Evolutionary conservation across 2,888 invertebrate species (phyloP), one percentile per base, ranked within the genome.

Genomic region (Exephanes ischioxanthus): DNA sequence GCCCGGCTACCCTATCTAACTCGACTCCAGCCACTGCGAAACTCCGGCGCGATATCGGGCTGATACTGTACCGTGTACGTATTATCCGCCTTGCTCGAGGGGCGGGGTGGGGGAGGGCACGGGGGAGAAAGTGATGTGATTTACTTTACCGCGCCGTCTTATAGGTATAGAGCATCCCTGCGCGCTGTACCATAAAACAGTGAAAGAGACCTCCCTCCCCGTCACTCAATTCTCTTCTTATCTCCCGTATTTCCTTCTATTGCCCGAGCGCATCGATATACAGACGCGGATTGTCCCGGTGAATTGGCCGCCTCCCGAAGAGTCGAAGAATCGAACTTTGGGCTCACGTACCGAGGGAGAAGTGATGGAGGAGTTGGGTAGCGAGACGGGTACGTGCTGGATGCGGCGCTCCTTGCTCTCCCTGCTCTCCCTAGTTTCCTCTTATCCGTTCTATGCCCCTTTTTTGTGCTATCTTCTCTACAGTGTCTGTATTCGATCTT

Each of bases 1-100:
- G 72, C 83, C 53, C 75, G 48, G 41, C 37, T 67, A 51, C 26
- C 71, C 51, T 83, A 72, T 80, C 76, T 26, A 67, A 51, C 82
- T 80, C 75, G 79, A 80, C 70, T 82, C 66, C 71, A 48, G 63
- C 30, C 63, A 51, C 71, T 61, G 45, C 48, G 63, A 75, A 66
- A 53, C 66, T 66, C 67, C 19, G 51, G 66, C 51, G 55, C 67
- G 67, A 77, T 77, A 22, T 9, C 53, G n/a, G 22, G 37, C 33
- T 66, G 30, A 51, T 63, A 51, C 30, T n/a, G 16, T 30, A 63
- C 30, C 26, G 30, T 37, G n/a, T n/a, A 37, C 37, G 16, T 63
- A 63, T 30, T 63, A 67, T 37, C 61, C 61, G n/a, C 7, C 30
- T 33, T 30, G 6, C 61, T 63, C 61, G 16, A 26, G 30, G 16